Evolutionary conservation across 2,888 invertebrate genomes (phyloP).

Genomic region (Tenthredo notha): DNA sequence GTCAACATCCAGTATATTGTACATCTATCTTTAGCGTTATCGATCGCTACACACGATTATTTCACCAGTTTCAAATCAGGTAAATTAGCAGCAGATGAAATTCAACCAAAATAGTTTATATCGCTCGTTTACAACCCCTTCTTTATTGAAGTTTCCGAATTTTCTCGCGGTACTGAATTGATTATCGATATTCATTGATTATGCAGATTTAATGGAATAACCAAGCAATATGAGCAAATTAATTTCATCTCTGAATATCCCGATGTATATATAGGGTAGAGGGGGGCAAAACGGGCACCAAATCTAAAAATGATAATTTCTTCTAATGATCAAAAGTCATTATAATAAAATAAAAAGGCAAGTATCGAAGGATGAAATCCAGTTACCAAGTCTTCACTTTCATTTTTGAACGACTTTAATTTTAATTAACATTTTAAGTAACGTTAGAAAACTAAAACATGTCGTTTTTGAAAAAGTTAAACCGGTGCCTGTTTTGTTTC

Average conservation of each 20-base stretch:
- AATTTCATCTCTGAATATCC: conserved; percentile 1
- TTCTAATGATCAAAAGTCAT: too few species aligned
- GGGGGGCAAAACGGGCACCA: too few species aligned
- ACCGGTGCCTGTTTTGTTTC: too few species aligned
- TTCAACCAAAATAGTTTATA: neutral
- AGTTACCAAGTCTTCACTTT: too few species aligned
- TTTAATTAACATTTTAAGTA: too few species aligned
- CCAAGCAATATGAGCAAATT: conserved; percentile 9
- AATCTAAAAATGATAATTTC: too few species aligned
- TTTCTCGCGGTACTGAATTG: neutral
- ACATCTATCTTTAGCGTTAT: neutral
- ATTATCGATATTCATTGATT: conserved; percentile 21
- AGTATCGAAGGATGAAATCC: too few species aligned
- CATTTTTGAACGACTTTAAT: too few species aligned
- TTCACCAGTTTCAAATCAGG: neutral
- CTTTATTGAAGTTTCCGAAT: neutral
- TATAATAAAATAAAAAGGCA: too few species aligned
- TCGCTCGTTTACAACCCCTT: neutral
- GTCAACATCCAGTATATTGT: neutral
- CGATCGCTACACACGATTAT: neutral
- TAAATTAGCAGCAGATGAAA: neutral
- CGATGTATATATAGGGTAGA: neutral
- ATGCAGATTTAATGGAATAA: neutral
- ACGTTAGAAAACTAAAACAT: too few species aligned
- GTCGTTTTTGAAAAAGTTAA: too few species aligned